Evolutionary conservation across 2,113 vertebrate species (phyloP), one percentile per base, ranked within the genome.

Genomic region (Mobula birostris): DNA sequence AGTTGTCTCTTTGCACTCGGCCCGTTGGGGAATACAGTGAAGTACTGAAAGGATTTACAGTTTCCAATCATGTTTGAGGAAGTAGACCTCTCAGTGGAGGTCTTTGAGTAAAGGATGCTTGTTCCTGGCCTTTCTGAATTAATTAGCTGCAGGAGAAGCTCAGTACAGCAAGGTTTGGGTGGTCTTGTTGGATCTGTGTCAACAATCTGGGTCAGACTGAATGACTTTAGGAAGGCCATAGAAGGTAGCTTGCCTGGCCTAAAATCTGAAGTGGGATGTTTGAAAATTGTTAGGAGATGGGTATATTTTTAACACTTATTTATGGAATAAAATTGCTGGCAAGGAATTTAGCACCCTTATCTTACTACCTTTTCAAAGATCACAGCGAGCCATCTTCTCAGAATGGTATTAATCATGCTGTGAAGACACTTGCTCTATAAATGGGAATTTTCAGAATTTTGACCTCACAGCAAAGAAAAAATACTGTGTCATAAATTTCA

Each of bases 121-220:
- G 29, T 90, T 90, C 85, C 63, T 66, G 61, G 29, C 14, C 29
- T 90, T 90, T 66, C 61, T n/a, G 63, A 14, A 66, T 90, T 90
- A 90, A 90, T 90, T 90, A 90, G 85, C 61, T 90, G 29, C 85
- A 90, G 85, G n/a, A 90, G 85, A 68, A 90, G n/a, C 14, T 66
- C 58, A 66, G 61, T 32, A 61, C 85, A 90, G 61, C n/a, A 32
- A 90, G 85, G 15, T 66, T 90, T 90, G 61, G 29, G 85, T 68
- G 85, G 85, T 90, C 85, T 90, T 27, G 66, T n/a, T 90, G 85
- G 66, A 32, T 90, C 14, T 66, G 61, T 66, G 61, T 90, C 85
- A 66, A 90, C 61, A 66, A 48, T 90, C 85, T 68, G 15, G 85
- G 85, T 90, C 85, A 90, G n/a, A 66, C 85, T 32, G 29, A n/a